Evolutionary conservation across 2,888 invertebrate genomes (phyloP).

Genomic region (Drosophila rellima): DNA sequence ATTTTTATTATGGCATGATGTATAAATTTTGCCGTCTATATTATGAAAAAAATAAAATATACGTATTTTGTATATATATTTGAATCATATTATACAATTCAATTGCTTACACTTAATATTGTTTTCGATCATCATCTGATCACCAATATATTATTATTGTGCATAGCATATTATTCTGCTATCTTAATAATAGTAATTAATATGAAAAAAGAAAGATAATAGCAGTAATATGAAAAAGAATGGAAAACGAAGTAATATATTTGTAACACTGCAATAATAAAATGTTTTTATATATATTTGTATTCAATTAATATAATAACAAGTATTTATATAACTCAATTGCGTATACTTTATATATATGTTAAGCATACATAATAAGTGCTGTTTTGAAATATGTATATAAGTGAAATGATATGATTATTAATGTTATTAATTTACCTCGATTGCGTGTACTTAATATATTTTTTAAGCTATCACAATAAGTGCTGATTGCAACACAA

Average conservation of each 20-base stretch:
- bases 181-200: too few relatives aligned
- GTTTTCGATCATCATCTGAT: background rate
- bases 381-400: too few relatives aligned
- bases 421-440: too few relatives aligned
- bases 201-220: too few relatives aligned
- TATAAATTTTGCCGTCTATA: background rate
- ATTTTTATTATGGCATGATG: background rate
- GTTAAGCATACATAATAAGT: background rate
- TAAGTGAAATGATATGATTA: too few relatives aligned
- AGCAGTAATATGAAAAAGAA: too few relatives aligned
- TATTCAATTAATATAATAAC: too few relatives aligned
- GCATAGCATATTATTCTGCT: too few relatives aligned
- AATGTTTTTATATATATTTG: too few relatives aligned
- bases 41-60: background rate
- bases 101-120: background rate
- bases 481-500: constrained; percentile 3
- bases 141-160: too few relatives aligned
- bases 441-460: background rate
- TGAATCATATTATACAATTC: background rate
- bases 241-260: too few relatives aligned
- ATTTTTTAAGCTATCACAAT: background rate
- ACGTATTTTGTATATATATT: background rate
- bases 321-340: background rate
- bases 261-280: too few relatives aligned
- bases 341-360: background rate